Base-by-base conservation (phyloP, 2,888 invertebrate genomes). In the Melieria omissa region DNA sequence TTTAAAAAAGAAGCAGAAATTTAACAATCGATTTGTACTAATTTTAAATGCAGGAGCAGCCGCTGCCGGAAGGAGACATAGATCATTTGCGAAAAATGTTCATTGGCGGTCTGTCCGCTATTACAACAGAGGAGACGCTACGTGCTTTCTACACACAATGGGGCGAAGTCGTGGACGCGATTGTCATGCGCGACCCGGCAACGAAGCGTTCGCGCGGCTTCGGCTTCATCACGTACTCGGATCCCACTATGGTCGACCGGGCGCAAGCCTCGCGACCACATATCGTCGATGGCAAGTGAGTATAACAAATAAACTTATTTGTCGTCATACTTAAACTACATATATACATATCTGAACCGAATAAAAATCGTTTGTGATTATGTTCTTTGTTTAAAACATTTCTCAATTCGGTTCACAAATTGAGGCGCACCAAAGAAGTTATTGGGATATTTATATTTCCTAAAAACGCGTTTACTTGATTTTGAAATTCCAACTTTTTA, bases 211-310 rank as follows among this genome's bases (percentile, higher is more conserved):
- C 85, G 0, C 79, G 85, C 16, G 85, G 85, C 46, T 85, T 85
- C 71, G 85, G 86, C 1, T 85, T 85, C 65, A 81, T 85, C 7
- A 84, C 85, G 54, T 85, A 76, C 70, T 74, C 78, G 4, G 80
- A 80, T n/a, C 47, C 79, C 5, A 73, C 73, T 7, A 77, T 83
- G 65, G 83, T 85, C 7, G 85, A 86, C 42, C 81, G 81, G 68
- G 85, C 85, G 5, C 86, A 86, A 70, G 71, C 74, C 12, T 77
- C 82, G 0, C 79, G 83, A 49, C 85, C 85, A 1, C 86, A 85
- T 54, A 75, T 77, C 52, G 80, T 85, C 69, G 85, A 85, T 73
- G 81, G 81, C 76, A 90, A 90, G 90, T 90, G 84, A 88, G 89
- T 84, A 54, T 41, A 3, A 29, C 29, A 29, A 29, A 12, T 10